Evolutionary conservation across 2,113 vertebrate species (phyloP), one percentile per base, ranked within the genome.

Genomic region (Cercocebus atys): DNA sequence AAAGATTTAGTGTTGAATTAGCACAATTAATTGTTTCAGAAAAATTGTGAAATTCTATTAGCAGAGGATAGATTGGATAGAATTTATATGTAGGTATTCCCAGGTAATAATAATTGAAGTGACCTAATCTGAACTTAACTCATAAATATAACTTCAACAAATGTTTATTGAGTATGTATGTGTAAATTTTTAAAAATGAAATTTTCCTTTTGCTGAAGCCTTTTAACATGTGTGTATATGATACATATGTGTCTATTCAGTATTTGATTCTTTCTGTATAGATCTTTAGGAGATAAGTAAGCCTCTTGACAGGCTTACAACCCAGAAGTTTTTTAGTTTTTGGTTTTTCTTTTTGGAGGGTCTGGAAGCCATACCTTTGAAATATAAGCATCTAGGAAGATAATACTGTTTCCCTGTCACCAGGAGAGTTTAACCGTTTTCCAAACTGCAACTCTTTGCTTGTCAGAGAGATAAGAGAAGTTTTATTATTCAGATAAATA

Each of bases 91-190:
- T 88, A 88, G 61, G n/a, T 30, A 75, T 97, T n/a, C 45, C 30
- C 18, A 35, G 50, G 30, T 94, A 83, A 52, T 95, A 90, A 90
- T 81, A 87, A 78, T 79, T 90, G 25, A 95, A 95, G 14, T 96
- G 32, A 92, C 4, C 92, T 86, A 93, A 92, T 92, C 45, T 23
- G 47, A 94, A 88, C 38, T 82, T 78, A 94, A 82, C 57, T 95
- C 43, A 87, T n/a, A 81, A 93, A 79, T 83, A 9, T 87, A 75
- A 68, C 35, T n/a, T 72, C 17, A 90, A 27, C 55, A 93, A 88
- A 66, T 90, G 52, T 75, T 45, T 88, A 76, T 84, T 78, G 55
- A 70, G 14, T 52, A 0, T 97, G 3, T 85, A 23, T 61, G 10
- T n/a, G 13, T 38, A 75, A 3, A 75, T 84, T 94, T 83, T 66